phyloP scores from a whole-genome alignment of 2,797 vertebrate species.

The Momotus momota region DNA sequence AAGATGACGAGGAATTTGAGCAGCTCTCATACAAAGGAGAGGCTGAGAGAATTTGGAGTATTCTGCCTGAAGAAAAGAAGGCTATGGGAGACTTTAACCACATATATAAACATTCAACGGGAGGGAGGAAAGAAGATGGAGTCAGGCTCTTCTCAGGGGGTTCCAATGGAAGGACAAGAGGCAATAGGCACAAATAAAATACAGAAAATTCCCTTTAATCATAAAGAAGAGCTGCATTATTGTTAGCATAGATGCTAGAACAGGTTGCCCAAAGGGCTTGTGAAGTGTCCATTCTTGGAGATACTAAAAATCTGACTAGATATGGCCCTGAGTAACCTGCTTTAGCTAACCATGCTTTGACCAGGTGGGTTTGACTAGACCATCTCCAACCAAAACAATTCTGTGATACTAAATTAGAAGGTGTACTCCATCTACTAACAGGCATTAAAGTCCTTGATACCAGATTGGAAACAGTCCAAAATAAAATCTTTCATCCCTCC shows the following conservation, averaged over 20 bases:
- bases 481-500: not conserved
- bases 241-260: not conserved
- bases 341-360: not conserved
- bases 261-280: not conserved
- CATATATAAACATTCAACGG: not conserved
- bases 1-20: not conserved
- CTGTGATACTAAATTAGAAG: not conserved
- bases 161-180: not conserved
- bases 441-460: not conserved
- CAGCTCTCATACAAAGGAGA: not conserved
- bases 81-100: not conserved
- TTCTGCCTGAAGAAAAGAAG: not conserved
- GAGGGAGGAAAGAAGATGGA: not conserved
- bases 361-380: not conserved
- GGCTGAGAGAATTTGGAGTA: not conserved
- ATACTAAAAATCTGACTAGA: not conserved
- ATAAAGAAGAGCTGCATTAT: not conserved
- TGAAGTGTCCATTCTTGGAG: not conserved
- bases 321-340: not conserved
- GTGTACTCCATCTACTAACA: not conserved
- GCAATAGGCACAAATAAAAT: not conserved
- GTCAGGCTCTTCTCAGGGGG: not conserved
- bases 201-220: not conserved
- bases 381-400: not conserved
- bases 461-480: not conserved